Evolutionary conservation across 2,113 vertebrate genomes (phyloP), one percentile per base, ranked within the genome.

Genomic region (Chauna torquata): DNA sequence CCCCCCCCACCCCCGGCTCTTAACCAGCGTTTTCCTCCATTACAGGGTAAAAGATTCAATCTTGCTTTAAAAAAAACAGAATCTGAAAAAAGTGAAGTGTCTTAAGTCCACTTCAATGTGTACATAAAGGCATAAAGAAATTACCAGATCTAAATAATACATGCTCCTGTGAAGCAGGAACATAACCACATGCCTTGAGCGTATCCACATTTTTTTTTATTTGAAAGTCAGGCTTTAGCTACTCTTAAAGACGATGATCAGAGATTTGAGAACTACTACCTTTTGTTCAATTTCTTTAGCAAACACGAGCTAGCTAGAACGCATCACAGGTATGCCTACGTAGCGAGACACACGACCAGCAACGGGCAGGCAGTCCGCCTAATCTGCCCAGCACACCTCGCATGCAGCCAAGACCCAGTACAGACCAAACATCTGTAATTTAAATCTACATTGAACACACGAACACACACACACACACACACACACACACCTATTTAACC

Each of bases 331-430:
- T 25, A 50, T 5, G 12, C 13, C 45, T 24, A 34, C 40, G 7
- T 0, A 11, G 36, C 54, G 50, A 44, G 71, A 30, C 2, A 28
- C 0, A n/a, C 14, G 1, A 52, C 32, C 55, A 58, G 17, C 30
- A 54, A 36, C 38, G 13, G n/a, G 40, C 62, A 75, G 55, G 32
- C 27, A 15, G 19, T 16, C 66, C 16, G 19, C 10, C 25, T 1
- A 36, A 10, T 10, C 55, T 36, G 40, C 64, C 36, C 47, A 57
- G 59, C 36, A 69, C 9, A 2, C 45, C 30, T 72, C 54, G 50
- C 1, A 23, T 11, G 32, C 54, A 55, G 45, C 16, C 59, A 59
- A 36, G 32, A 62, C 24, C 32, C 50, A 66, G 44, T 30, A 27
- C 38, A 81, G 49, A 36, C 30, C 52, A 80, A 23, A 52, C 4